A percentile compares a stretch with the other conserved stretches of the same genome.
phyloP scores from a whole-genome alignment of 2,113 vertebrate species.

The Macheiramphus alcinus region DNA sequence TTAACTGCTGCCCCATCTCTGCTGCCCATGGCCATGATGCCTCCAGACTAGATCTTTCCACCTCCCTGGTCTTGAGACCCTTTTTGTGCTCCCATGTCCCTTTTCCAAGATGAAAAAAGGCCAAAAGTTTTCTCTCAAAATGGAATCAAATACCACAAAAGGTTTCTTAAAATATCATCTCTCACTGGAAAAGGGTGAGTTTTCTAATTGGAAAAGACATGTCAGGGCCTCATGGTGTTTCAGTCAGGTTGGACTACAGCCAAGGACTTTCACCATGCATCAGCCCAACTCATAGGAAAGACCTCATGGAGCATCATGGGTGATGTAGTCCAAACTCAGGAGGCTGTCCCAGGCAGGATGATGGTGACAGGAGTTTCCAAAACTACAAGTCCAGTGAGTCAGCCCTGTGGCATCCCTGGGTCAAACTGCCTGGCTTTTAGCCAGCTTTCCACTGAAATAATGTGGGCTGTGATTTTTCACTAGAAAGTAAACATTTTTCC shows the following conservation, averaged over 20 bases:
- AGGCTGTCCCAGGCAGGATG: background rate
- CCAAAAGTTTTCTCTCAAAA: background rate
- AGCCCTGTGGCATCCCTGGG: background rate
- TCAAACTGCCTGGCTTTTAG: background rate
- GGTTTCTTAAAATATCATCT: constrained; percentile 10
- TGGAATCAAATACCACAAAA: background rate
- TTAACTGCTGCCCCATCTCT: background rate
- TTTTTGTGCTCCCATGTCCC: background rate
- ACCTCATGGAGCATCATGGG: background rate
- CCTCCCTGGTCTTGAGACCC: background rate
- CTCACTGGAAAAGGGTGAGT: background rate
- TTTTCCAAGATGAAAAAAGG: background rate
- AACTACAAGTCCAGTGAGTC: background rate
- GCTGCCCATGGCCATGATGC: background rate
- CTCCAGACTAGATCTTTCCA: background rate
- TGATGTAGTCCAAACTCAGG: background rate
- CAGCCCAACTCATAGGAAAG: background rate
- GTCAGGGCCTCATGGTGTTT: background rate
- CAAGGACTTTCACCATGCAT: background rate
- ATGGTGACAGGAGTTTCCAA: background rate
- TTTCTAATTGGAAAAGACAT: background rate
- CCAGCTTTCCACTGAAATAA: background rate
- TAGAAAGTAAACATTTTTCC: background rate
- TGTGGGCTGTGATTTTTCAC: background rate
- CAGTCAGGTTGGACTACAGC: background rate